Conservation (phyloP, 2,113 vertebrate species). For the Todiramphus saurophagus region DNA sequence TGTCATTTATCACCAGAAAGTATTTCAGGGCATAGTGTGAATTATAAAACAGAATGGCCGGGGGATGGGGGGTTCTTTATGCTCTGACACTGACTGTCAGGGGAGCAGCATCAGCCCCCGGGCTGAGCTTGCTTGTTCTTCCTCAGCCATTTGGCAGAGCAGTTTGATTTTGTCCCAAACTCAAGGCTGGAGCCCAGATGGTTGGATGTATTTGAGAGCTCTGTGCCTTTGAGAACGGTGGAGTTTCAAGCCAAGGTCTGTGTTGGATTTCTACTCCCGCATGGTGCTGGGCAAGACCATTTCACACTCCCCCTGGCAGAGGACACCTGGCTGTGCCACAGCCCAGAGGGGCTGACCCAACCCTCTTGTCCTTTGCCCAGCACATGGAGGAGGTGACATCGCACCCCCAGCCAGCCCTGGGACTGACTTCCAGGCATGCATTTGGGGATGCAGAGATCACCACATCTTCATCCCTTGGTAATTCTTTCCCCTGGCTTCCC, state of each 20-base stretch:
- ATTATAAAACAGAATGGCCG: not conserved
- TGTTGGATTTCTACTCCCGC: not conserved
- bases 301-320: not conserved
- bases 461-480: not conserved
- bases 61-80: not conserved
- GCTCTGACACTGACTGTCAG: rapidly evolving
- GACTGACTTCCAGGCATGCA: not conserved
- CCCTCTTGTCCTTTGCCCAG: not conserved
- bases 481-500: not conserved
- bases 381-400: not conserved
- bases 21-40: not conserved
- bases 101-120: not conserved
- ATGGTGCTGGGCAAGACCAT: rapidly evolving
- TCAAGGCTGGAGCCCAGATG: not conserved
- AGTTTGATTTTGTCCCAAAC: not conserved
- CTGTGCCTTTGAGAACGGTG: not conserved
- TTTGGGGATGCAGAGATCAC: not conserved
- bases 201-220: no score
- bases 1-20: not conserved
- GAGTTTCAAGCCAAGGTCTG: not conserved
- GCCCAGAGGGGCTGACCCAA: not conserved
- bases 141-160: not conserved
- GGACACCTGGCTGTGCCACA: not conserved
- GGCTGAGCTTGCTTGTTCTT: not conserved
- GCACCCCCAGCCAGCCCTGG: not conserved